Evolutionary conservation across 2,113 vertebrate species (phyloP).

Genomic region (Brachyistius frenatus): DNA sequence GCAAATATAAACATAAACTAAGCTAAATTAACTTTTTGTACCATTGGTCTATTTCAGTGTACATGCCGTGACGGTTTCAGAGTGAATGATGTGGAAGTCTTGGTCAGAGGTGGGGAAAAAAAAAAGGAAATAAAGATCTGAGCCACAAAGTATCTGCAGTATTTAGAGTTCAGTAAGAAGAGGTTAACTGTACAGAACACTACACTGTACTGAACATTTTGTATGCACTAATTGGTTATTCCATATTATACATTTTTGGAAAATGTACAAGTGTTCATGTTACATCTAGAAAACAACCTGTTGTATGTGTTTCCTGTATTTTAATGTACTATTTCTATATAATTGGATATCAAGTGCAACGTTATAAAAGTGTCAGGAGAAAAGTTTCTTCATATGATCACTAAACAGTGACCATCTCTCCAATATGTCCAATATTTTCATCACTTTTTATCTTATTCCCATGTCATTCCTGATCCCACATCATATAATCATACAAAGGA

Average conservation of each 20-base stretch:
- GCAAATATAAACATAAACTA: background rate
- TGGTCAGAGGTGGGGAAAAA: background rate
- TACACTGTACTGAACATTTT: background rate
- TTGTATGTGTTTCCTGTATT: background rate
- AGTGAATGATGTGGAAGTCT: background rate
- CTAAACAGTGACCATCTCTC: constrained; percentile 12
- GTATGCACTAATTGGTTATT: background rate
- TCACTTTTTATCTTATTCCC: constrained; percentile 34
- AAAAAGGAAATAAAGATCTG: background rate
- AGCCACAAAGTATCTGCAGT: background rate
- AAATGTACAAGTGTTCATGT: background rate
- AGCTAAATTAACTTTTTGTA: too few relatives aligned
- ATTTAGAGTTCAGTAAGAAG: background rate
- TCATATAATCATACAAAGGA: constrained; percentile 67
- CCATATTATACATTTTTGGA: background rate
- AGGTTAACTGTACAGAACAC: background rate
- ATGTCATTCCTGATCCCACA: constrained; percentile 47
- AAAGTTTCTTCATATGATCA: constrained; percentile 4
- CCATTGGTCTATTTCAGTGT: background rate
- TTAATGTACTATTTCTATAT: constrained; percentile 1
- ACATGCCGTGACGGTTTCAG: background rate
- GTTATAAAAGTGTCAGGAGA: constrained; percentile 7
- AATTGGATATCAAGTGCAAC: background rate
- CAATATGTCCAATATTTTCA: constrained; percentile 14
- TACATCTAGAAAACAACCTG: background rate